phyloP scores from a whole-genome alignment of 64 coral and sea anemone species.

The Pocillopora verrucosa region DNA sequence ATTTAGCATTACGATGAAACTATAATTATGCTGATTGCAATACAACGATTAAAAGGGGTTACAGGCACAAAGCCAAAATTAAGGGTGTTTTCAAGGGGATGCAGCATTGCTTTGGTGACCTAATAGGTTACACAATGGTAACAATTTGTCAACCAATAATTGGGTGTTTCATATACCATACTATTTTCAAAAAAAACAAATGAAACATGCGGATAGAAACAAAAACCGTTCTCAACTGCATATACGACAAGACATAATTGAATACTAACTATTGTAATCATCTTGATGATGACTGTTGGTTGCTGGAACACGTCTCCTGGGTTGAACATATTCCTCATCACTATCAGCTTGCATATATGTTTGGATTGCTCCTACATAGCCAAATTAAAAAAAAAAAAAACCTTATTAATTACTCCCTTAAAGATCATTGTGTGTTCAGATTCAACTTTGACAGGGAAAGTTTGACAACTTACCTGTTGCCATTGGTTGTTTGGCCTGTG shows the following conservation, averaged over 20 bases:
- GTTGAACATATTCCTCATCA: constrained; percentile 34
- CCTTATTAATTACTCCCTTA: not conserved
- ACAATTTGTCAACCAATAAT: no score
- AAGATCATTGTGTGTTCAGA: not conserved
- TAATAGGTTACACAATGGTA: no score
- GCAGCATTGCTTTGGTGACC: no score
- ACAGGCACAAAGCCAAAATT: no score
- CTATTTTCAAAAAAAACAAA: no score
- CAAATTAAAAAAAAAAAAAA: not conserved
- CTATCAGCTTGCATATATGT: not conserved
- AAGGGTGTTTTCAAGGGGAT: no score
- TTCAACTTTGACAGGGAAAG: not conserved
- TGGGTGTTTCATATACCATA: no score
- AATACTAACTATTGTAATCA: constrained; percentile 12
- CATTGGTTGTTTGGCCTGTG: constrained; percentile 9
- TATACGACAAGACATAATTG: not conserved
- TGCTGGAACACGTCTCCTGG: not conserved
- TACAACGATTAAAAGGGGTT: no score
- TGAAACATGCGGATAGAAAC: no score
- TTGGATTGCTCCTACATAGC: not conserved
- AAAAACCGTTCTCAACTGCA: no score
- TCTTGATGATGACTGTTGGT: not conserved
- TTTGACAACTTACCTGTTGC: constrained; percentile 14
- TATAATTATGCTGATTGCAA: no score
- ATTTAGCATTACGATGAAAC: no score